Evolutionary conservation across 2,888 invertebrate genomes (phyloP).

Genomic region (Agonum fuliginosum): DNA sequence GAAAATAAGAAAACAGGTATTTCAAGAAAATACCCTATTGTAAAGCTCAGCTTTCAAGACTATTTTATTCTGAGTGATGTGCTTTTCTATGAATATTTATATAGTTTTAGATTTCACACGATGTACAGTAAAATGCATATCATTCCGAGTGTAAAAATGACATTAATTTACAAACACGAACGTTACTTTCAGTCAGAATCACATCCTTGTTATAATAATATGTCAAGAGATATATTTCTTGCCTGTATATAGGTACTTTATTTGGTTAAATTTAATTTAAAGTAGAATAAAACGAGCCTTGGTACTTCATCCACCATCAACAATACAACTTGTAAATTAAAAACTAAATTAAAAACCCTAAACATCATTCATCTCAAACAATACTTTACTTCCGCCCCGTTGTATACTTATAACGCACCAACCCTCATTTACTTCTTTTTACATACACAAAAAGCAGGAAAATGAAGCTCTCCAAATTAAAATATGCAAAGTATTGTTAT

Average conservation of each 20-base stretch:
- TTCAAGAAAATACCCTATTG: constrained; percentile 6
- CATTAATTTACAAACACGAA: neutral
- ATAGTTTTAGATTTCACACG: constrained; percentile 34
- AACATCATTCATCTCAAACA: constrained; percentile 5
- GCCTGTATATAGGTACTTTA: neutral
- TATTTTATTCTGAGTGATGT: constrained; percentile 16
- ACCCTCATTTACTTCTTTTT: constrained; percentile 1
- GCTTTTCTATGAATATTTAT: constrained; percentile 24
- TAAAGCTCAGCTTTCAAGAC: constrained; percentile 32
- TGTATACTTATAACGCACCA: constrained; percentile 1
- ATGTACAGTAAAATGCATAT: constrained; percentile 6
- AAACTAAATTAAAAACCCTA: constrained; percentile 25
- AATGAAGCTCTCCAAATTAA: neutral
- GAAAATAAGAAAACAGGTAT: constrained; percentile 15
- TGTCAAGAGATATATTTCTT: neutral
- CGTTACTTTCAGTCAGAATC: neutral
- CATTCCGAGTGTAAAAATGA: neutral
- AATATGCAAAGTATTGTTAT: neutral
- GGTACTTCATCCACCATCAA: constrained; percentile 14
- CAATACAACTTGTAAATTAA: constrained; percentile 16
- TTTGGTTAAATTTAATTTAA: constrained; percentile 10
- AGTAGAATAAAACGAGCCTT: neutral
- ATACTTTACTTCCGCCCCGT: neutral
- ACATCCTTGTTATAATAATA: neutral
- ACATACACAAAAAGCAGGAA: neutral